Percentiles rank a stretch among this genome's conserved stretches.
These are phyloP conservation scores for Loriculus beryllinus DNA, from an alignment of 2,797 vertebrate genomes.

Conservation along the genomic window DNA sequence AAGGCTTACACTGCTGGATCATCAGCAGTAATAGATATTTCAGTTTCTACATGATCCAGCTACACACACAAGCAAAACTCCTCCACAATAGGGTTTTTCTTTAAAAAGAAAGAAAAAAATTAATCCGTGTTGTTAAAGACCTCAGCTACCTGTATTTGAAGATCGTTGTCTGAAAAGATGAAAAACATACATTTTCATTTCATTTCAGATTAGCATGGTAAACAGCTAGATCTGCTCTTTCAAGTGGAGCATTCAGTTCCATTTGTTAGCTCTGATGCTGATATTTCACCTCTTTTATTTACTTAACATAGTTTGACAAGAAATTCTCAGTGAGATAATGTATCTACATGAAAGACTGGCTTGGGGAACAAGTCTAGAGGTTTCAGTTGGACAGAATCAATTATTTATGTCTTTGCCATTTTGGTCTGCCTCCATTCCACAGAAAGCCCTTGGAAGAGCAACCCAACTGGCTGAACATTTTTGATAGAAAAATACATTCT, in stretches of 20 bases:
- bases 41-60: neutral
- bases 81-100: neutral
- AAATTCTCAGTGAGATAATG: constrained; percentile 76
- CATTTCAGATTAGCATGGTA: constrained; percentile 72
- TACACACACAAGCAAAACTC: neutral
- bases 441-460: neutral
- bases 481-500: constrained; percentile 10
- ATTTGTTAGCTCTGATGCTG: constrained; percentile 77
- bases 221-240: constrained; percentile 76
- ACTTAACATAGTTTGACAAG: constrained; percentile 78
- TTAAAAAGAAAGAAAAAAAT: neutral
- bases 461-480: neutral
- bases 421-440: constrained; percentile 50
- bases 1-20: neutral
- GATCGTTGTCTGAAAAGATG: constrained; percentile 71
- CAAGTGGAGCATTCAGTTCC: constrained; percentile 66
- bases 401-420: constrained; percentile 62
- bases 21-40: neutral
- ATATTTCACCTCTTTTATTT: constrained; percentile 79
- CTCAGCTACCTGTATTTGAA: constrained; percentile 70
- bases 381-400: constrained; percentile 67
- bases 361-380: constrained; percentile 65
- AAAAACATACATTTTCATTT: constrained; percentile 79
- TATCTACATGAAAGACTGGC: constrained; percentile 71
- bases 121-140: constrained; percentile 26